phyloP scores from a whole-genome alignment of 2,113 vertebrate genomes.

The Scomber scombrus region DNA sequence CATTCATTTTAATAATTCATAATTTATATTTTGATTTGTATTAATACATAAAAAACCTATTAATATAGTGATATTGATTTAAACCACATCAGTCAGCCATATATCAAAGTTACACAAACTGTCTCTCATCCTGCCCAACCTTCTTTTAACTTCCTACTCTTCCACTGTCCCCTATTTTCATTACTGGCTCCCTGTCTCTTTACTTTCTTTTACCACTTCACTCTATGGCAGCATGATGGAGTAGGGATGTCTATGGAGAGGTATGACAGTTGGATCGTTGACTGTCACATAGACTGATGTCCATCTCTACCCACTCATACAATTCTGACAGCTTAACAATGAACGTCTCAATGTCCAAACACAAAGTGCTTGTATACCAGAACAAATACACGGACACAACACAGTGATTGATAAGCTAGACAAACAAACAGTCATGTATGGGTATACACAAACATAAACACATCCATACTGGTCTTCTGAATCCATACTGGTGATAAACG shows the following conservation, averaged over 20 bases:
- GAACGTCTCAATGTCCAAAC: slow-evolving; percentile 70
- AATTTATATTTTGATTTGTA: neutral
- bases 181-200: slow-evolving; percentile 10
- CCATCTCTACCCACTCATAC: slow-evolving; percentile 65
- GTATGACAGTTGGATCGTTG: slow-evolving; percentile 77
- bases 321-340: slow-evolving; percentile 76
- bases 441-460: slow-evolving; percentile 46
- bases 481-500: slow-evolving; percentile 20
- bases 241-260: slow-evolving; percentile 60
- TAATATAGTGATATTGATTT: slow-evolving; percentile 16
- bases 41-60: neutral
- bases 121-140: slow-evolving; percentile 1
- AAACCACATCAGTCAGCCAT: neutral
- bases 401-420: slow-evolving; percentile 41
- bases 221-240: slow-evolving; percentile 73
- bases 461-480: slow-evolving; percentile 22
- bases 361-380: neutral
- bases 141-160: slow-evolving; percentile 13
- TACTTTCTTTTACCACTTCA: slow-evolving; percentile 18
- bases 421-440: slow-evolving; percentile 27
- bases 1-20: neutral
- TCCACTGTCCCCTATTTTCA: slow-evolving; percentile 11
- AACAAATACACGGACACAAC: slow-evolving; percentile 39
- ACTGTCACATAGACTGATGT: slow-evolving; percentile 79
- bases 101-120: slow-evolving; percentile 30